A percentile compares a stretch with the other conserved stretches of the same genome.
Evolutionary conservation across 2,113 vertebrate genomes (phyloP).

Genomic region (Limanda limanda): DNA sequence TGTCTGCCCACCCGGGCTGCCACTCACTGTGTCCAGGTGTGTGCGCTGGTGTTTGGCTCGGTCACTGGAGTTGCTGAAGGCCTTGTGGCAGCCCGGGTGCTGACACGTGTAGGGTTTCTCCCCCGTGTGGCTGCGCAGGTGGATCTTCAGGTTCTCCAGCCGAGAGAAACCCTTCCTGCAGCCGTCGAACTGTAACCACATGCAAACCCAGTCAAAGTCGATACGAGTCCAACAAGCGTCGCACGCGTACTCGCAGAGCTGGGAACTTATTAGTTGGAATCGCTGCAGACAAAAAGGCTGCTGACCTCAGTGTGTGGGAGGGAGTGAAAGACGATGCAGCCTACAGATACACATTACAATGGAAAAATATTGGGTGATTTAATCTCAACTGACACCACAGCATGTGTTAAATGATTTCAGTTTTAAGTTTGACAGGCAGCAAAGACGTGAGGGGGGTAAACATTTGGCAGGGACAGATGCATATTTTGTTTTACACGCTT

Average conservation of each 20-base stretch:
- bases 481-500: too few species aligned
- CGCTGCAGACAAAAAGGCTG: constrained; percentile 22
- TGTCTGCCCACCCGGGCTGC: neutral
- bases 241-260: neutral
- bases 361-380: neutral
- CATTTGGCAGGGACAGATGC: too few species aligned
- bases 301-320: constrained; percentile 50
- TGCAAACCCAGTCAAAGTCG: neutral
- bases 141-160: constrained; percentile 98
- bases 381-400: constrained; percentile 13
- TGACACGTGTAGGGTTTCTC: constrained; percentile 96
- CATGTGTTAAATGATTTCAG: neutral
- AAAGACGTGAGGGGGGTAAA: too few species aligned
- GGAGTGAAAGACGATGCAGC: neutral
- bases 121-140: constrained; percentile 95
- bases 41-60: constrained; percentile 98
- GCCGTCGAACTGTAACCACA: constrained; percentile 88
- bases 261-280: constrained; percentile 23
- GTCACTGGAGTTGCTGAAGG: constrained; percentile 99
- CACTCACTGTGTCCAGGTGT: constrained; percentile 88
- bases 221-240: neutral
- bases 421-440: too few species aligned
- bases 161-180: constrained; percentile 98
- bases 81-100: constrained; percentile 93
- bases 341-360: too few species aligned